Evolutionary conservation across 35 echinoderm and acorn worm species (phyloP), one percentile per base, ranked within the genome.

Genomic region (Heliocidaris erythrogramma): DNA sequence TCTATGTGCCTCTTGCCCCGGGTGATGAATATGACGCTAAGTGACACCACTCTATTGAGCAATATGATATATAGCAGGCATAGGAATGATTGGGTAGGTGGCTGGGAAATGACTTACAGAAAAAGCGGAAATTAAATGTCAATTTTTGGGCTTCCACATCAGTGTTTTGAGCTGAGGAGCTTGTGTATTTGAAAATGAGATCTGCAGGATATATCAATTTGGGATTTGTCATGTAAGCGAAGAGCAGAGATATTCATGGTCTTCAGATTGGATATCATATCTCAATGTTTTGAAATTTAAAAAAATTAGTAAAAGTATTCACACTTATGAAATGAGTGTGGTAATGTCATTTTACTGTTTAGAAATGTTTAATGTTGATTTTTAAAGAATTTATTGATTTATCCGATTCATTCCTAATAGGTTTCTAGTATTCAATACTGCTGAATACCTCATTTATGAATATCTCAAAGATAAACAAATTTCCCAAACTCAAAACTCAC

Each of bases 61-160:
- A 78, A 78, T 78, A 78, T 78, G 21, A 78, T 78, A 78, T 78
- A 78, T n/a, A 78, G 65, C 21, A 78, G 18, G 65, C 65, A 78
- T 27, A 78, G 65, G 65, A 21, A 71, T 71, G 2, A 71, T n/a
- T 71, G 24, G 61, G 18, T 27, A n/a, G 65, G 65, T 78, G 27
- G 65, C 65, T 8, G 27, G 27, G 65, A n/a, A 78, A 78, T 78
- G 65, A 78, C 65, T 78, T 78, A 78, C 65, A n/a, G 65, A 24
- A 78, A 78, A 78, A 78, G 65, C 21, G 65, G 65, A 78, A 78
- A 78, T 78, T 78, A 78, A 78, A 78, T 78, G 65, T 78, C 65
- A 78, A 78, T n/a, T 78, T 78, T 21, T 24, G 27, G 5, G 21
- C 65, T 78, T 78, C 65, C 27, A 78, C 65, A 78, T 78, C 65